A percentile compares a stretch with the other conserved stretches of the same genome.
Conservation (phyloP, 2,797 vertebrate species). For the Tinamus major region DNA sequence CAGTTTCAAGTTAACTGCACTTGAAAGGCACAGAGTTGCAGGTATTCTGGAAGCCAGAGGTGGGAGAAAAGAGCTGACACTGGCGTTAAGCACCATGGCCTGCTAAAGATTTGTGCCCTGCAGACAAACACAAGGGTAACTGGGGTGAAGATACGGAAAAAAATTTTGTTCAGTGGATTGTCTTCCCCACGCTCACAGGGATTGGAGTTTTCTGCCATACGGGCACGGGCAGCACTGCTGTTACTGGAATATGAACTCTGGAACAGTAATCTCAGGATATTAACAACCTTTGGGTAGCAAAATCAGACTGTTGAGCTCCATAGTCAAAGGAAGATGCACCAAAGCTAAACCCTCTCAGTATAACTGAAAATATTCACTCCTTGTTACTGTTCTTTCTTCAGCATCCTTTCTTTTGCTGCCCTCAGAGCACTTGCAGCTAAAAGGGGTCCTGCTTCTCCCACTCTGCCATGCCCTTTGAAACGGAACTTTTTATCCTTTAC, state of each 20-base stretch:
- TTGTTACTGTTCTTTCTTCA: background rate
- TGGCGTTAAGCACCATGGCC: constrained; percentile 1
- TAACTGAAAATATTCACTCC: background rate
- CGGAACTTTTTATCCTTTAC: background rate
- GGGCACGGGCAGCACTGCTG: background rate
- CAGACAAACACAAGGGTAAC: background rate
- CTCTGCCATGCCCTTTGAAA: background rate
- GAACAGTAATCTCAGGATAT: background rate
- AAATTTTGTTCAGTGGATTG: background rate
- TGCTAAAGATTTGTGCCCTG: constrained; percentile 41
- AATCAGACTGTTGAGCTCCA: background rate
- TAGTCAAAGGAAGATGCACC: background rate
- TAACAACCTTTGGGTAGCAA: background rate
- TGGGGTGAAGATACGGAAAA: background rate
- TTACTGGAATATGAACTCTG: background rate
- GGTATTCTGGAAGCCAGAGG: constrained; percentile 30
- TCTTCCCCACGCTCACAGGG: background rate
- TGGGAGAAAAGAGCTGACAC: constrained; percentile 48
- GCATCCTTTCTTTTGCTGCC: background rate
- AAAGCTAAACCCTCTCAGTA: background rate
- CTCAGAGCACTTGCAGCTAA: background rate
- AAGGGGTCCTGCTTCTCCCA: background rate
- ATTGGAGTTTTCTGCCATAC: background rate
- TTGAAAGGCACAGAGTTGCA: constrained; percentile 13
- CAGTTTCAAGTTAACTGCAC: constrained; percentile 48